Base-by-base conservation (phyloP, 2,888 invertebrate species). In the Papilio protenor region DNA sequence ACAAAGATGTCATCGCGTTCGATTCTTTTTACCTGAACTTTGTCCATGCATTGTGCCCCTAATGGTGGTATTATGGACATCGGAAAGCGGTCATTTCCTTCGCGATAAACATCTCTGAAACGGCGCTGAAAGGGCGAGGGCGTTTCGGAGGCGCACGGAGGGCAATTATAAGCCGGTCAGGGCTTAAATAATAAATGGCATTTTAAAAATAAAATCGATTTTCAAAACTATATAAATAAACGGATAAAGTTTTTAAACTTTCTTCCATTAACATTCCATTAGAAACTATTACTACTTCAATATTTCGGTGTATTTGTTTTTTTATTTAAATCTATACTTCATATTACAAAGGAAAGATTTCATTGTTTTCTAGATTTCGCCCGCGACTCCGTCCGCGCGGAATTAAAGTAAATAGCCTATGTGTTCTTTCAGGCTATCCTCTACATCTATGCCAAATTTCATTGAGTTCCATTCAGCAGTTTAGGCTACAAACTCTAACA, bases 11-110 rank as follows among this genome's bases (percentile, higher is more conserved):
- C 76, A 49, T 55, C 69, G 69, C 70, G 52, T 71, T 74, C 57
- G 47, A 73, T 76, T 79, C 73, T 69, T 80, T 80, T 79, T 77
- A 73, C 78, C 79, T 79, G 71, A 90, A 91, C 87, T 89, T 88
- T 86, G 91, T 27, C 21, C 21, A 10, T 55, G 90, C 86, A 89
- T 91, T 92, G 92, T 92, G 85, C 87, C 87, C 88, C 90, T 94
- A 94, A 94, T 94, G 94, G 92, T 83, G 84, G 87, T 86, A 88
- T 91, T 91, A 93, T 92, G 93, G 93, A 90, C 92, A 92, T 90
- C 94, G 94, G 94, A 94, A 94, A 94, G 90, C 93, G 94, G 88
- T 91, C 93, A 94, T 94, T 94, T 94, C 94, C 94, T 94, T 88
- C 87, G 87, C 91, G 94, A 94, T 94, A 94, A 92, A 90, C 92